Conservation (phyloP, 2,113 vertebrate genomes). For the Erythrolamprus reginae region DNA sequence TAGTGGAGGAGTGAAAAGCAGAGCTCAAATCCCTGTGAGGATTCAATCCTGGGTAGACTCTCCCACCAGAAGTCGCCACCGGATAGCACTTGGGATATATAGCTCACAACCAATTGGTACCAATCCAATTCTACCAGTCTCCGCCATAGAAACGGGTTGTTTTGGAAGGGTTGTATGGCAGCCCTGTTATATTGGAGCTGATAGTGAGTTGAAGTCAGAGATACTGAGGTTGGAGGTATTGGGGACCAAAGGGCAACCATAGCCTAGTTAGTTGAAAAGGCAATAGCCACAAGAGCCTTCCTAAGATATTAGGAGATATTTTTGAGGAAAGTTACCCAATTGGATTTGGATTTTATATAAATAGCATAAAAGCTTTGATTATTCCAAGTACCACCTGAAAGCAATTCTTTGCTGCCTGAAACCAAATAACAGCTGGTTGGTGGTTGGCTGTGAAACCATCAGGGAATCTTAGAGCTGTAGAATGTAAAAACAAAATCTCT, state of each 20-base stretch:
- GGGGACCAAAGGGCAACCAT: neutral
- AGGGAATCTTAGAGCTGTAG: neutral
- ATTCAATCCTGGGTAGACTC: too few relatives aligned
- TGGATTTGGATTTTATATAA: neutral
- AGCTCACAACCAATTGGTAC: too few relatives aligned
- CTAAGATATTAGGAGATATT: neutral
- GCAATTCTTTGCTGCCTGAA: neutral
- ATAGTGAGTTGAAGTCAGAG: neutral
- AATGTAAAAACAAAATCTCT: neutral
- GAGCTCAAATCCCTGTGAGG: too few relatives aligned
- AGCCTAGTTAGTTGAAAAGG: neutral
- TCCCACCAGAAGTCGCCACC: too few relatives aligned
- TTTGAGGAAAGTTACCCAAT: neutral
- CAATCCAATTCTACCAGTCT: too few relatives aligned
- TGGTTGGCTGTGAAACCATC: neutral
- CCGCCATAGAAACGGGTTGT: too few relatives aligned
- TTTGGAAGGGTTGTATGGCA: too few relatives aligned
- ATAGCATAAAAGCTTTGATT: neutral
- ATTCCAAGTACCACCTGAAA: neutral
- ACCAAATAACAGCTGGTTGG: neutral
- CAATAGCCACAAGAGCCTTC: neutral
- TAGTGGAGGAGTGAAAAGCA: too few relatives aligned
- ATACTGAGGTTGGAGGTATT: neutral
- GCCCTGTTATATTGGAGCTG: too few relatives aligned
- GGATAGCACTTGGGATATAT: too few relatives aligned